Percentiles rank a stretch among this genome's conserved stretches.
Evolutionary conservation across 2,888 invertebrate species (phyloP).

Genomic region (Melipona bicolor): DNA sequence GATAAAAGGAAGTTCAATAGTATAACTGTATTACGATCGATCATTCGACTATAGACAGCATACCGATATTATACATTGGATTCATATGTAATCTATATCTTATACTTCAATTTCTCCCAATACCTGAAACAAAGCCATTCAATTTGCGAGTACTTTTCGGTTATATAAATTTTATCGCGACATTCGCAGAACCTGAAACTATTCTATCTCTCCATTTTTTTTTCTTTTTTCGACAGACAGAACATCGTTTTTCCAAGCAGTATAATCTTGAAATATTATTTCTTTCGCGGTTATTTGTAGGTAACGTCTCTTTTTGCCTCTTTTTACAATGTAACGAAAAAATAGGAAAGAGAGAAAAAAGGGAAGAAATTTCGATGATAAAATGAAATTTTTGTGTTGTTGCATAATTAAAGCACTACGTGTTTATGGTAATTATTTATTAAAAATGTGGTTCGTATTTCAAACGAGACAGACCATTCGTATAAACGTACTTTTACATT

Average conservation of each 20-base stretch:
- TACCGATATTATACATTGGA: not conserved
- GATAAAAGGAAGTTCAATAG: not conserved
- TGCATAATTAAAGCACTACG: not conserved
- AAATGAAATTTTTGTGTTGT: conserved; percentile 13
- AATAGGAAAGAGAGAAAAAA: not conserved
- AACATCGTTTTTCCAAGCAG: not conserved
- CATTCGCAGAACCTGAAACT: not conserved
- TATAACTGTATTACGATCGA: not conserved
- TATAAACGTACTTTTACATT: not conserved
- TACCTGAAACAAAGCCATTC: conserved; percentile 1
- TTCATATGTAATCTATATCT: not conserved
- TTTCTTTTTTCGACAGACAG: not conserved
- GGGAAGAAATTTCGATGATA: not conserved
- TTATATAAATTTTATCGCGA: conserved; percentile 11
- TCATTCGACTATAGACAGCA: not conserved
- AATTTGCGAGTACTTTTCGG: not conserved
- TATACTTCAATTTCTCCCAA: conserved; percentile 6
- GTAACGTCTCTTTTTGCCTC: not conserved
- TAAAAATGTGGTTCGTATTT: not conserved
- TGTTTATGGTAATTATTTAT: not conserved
- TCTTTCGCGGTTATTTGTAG: conserved; percentile 24
- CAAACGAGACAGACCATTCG: not conserved
- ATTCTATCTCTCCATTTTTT: not conserved
- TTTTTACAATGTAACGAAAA: not conserved
- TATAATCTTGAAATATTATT: conserved; percentile 19